These are phyloP conservation scores for Cantharis lateralis DNA, from an alignment of 2,888 invertebrate genomes.

Conservation along the genomic window DNA sequence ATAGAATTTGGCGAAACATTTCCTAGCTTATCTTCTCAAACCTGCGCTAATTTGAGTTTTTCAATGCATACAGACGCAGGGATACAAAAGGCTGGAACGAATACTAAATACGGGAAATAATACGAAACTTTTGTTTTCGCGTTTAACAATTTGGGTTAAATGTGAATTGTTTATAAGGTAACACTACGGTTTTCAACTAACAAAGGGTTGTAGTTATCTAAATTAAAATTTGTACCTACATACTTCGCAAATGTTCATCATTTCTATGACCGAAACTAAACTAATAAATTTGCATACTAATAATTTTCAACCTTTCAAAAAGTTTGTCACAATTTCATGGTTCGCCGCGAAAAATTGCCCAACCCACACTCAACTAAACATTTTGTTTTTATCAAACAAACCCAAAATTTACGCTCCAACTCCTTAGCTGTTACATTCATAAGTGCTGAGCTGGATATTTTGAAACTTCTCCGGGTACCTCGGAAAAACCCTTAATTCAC, in stretches of 20 bases:
- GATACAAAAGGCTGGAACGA: background rate
- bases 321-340: background rate
- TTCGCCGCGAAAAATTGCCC: background rate
- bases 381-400: no score
- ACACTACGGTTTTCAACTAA: background rate
- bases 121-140: background rate
- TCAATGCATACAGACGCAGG: background rate
- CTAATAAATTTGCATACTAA: background rate
- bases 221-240: background rate
- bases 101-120: background rate
- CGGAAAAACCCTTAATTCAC: no score
- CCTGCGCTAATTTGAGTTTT: background rate
- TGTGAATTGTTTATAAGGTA: background rate
- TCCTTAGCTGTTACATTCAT: no score
- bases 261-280: background rate
- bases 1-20: background rate
- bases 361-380: background rate
- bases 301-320: background rate
- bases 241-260: background rate
- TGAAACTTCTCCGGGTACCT: no score
- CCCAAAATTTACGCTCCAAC: no score
- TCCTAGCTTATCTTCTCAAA: background rate
- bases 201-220: background rate
- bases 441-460: no score
- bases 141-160: background rate